These are phyloP conservation scores for Ooceraea biroi DNA, from an alignment of 1,140 invertebrate genomes.

Conservation along the genomic window DNA sequence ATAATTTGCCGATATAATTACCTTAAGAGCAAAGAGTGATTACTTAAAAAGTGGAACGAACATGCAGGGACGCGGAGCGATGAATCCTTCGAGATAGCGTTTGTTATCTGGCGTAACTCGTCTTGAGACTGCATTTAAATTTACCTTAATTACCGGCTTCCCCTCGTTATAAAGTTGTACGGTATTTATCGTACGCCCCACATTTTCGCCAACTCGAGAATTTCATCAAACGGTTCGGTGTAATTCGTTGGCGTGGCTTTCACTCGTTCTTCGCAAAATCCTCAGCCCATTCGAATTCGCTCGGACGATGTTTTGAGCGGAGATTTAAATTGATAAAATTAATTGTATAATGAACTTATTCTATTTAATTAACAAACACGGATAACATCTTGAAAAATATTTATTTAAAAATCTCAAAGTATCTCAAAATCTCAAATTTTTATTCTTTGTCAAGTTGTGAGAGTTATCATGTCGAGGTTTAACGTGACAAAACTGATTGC, in stretches of 20 bases:
- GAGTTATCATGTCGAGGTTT: too few relatives aligned
- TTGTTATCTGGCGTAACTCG: slow-evolving; percentile 28
- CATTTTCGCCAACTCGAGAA: slow-evolving; percentile 51
- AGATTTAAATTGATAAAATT: background rate
- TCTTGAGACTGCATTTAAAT: slow-evolving; percentile 50
- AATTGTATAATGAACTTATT: background rate
- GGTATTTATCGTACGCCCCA: slow-evolving; percentile 52
- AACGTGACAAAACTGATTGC: background rate
- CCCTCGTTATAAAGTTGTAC: slow-evolving; percentile 58
- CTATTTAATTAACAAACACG: too few relatives aligned
- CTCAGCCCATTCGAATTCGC: slow-evolving; percentile 9
- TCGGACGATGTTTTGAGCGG: background rate
- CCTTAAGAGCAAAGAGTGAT: background rate
- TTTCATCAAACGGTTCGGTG: slow-evolving; percentile 51
- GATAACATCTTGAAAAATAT: too few relatives aligned
- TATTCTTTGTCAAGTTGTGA: too few relatives aligned
- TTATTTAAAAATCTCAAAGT: too few relatives aligned
- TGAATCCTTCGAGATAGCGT: slow-evolving; percentile 49
- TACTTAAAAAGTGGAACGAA: slow-evolving; percentile 43
- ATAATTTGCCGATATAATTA: slow-evolving; percentile 20
- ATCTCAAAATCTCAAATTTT: too few relatives aligned
- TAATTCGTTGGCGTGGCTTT: slow-evolving; percentile 46
- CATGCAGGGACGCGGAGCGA: slow-evolving; percentile 15
- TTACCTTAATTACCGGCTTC: slow-evolving; percentile 58
- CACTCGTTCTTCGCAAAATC: slow-evolving; percentile 59